Evolutionary conservation across 2,113 vertebrate species (phyloP).

Genomic region (Poeciliopsis retropinna): DNA sequence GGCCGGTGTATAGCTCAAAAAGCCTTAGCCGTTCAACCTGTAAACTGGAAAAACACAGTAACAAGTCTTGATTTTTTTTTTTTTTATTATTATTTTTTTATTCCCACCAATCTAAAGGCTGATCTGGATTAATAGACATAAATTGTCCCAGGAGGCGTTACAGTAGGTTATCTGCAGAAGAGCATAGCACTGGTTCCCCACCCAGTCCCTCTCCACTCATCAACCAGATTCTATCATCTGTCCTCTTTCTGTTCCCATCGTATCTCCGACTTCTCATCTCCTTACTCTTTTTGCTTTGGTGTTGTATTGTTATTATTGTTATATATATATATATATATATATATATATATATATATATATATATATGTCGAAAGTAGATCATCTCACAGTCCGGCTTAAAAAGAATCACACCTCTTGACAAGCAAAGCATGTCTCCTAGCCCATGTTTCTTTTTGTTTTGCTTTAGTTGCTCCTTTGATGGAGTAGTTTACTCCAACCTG

Average conservation of each 20-base stretch:
- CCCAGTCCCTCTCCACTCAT: conserved; percentile 43
- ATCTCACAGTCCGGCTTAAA: not conserved
- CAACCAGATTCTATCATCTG: conserved; percentile 33
- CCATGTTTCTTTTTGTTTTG: no score
- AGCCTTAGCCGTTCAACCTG: no score
- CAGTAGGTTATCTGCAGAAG: conserved; percentile 41
- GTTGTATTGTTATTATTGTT: not conserved
- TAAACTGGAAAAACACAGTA: no score
- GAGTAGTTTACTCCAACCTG: conserved; percentile 25
- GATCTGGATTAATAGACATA: conserved; percentile 22
- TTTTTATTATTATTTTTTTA: no score
- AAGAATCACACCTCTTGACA: not conserved
- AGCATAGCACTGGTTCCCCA: conserved; percentile 35
- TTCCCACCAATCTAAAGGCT: not conserved
- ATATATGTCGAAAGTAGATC: not conserved
- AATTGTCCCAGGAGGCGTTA: conserved; percentile 14
- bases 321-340: not conserved
- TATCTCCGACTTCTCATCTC: not conserved
- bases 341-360: no score
- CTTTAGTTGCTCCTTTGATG: not conserved
- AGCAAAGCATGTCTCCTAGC: not conserved
- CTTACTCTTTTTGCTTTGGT: no score
- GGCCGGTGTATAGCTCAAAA: no score
- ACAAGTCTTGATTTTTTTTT: no score
- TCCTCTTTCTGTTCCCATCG: not conserved